These are phyloP conservation scores for Dufourea novaeangliae DNA, from an alignment of 1,140 invertebrate genomes.

Conservation along the genomic window DNA sequence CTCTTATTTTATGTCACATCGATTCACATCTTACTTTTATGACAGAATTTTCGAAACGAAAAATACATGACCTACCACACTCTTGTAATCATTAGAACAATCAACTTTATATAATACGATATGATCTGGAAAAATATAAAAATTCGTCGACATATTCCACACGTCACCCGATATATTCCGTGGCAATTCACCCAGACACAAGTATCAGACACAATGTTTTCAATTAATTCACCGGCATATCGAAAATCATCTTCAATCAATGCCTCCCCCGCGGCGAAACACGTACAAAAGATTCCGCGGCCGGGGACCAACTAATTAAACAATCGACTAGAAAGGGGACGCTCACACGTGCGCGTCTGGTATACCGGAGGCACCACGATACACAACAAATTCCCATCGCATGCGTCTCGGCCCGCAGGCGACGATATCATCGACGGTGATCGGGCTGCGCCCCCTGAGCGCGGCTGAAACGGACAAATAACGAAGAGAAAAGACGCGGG, in stretches of 20 bases:
- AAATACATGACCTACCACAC: no score
- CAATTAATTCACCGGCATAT: conserved; percentile 14
- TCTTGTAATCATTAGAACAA: no score
- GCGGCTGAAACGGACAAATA: conserved; percentile 10
- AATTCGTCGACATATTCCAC: no score
- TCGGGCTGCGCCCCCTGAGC: neutral
- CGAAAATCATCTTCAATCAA: conserved; percentile 17
- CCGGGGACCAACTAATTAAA: conserved; percentile 27
- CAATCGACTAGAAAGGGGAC: conserved; percentile 35
- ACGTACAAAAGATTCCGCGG: conserved; percentile 7
- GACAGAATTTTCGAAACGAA: no score
- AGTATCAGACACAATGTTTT: neutral
- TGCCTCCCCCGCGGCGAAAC: conserved; percentile 1
- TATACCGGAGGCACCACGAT: conserved; percentile 8
- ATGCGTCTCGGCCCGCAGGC: neutral
- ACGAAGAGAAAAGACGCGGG: conserved; percentile 25
- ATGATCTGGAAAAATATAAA: no score
- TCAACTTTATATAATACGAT: no score
- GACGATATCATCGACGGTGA: conserved; percentile 18
- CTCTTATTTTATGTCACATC: no score
- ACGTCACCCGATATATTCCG: no score
- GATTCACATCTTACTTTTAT: no score
- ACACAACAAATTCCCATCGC: conserved; percentile 31
- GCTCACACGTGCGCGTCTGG: no score
- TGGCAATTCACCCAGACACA: no score